Evolutionary conservation across 2,797 vertebrate species (phyloP).

Genomic region (Pyrrhura leucotis): DNA sequence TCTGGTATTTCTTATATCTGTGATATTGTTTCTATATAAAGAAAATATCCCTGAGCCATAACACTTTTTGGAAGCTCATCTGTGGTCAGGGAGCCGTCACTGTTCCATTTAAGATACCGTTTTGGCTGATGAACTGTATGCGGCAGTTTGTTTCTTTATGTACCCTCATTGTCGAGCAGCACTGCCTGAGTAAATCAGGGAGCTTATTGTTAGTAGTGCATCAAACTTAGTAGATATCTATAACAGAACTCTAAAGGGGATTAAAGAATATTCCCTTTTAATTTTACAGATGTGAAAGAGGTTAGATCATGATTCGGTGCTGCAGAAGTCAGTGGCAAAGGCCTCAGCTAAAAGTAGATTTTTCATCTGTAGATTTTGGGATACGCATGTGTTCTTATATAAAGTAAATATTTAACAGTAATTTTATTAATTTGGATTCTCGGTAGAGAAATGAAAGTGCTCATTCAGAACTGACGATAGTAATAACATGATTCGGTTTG

Average conservation of each 20-base stretch:
- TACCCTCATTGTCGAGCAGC: not conserved
- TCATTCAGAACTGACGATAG: not conserved
- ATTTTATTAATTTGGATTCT: slow-evolving; percentile 6
- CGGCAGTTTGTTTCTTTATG: not conserved
- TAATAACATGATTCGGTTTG: not conserved
- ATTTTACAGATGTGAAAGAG: not conserved
- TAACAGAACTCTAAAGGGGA: not conserved
- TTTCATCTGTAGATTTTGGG: not conserved
- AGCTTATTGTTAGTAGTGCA: not conserved
- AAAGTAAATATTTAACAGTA: not conserved
- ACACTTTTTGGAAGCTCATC: not conserved
- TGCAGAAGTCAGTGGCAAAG: not conserved
- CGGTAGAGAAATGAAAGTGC: not conserved
- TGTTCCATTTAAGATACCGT: not conserved
- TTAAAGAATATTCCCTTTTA: not conserved
- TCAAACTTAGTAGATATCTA: not conserved
- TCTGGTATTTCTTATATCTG: not conserved
- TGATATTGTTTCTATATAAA: not conserved
- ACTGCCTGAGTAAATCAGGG: not conserved
- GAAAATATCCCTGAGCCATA: not conserved
- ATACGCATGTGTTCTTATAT: not conserved
- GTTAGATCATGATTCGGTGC: not conserved
- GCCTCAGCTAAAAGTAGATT: not conserved
- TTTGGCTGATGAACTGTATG: not conserved
- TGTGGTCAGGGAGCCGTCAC: not conserved